Conservation (phyloP, 2,888 invertebrate genomes). For the Lissocephala sabroskyi region DNA sequence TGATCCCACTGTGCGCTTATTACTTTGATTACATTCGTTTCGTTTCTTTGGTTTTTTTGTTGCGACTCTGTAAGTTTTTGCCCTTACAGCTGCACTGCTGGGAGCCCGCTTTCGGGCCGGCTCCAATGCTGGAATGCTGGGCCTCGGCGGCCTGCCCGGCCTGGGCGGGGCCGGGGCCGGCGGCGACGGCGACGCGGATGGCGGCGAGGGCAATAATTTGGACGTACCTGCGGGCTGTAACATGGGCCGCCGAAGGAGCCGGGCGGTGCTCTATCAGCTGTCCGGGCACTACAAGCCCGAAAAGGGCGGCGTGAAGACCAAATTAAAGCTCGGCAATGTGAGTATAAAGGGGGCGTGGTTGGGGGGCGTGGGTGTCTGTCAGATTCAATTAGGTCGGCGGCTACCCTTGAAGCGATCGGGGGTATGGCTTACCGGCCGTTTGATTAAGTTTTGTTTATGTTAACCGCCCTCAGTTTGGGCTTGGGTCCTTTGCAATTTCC, state of each 20-base stretch:
- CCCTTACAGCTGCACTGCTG: constrained; percentile 82
- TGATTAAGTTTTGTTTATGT: not conserved
- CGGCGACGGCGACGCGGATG: constrained; percentile 75
- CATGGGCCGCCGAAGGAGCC: constrained; percentile 92
- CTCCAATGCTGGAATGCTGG: constrained; percentile 82
- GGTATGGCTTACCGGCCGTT: not conserved
- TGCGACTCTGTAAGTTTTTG: constrained; percentile 70
- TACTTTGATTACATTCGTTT: constrained; percentile 9
- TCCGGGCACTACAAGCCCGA: constrained; percentile 97
- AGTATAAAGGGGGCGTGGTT: constrained; percentile 72
- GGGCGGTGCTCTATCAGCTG: constrained; percentile 96
- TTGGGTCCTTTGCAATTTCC: too few relatives aligned
- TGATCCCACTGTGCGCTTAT: too few relatives aligned
- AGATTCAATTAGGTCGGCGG: constrained; percentile 12
- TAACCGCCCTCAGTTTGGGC: too few relatives aligned
- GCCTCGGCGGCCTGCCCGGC: constrained; percentile 67
- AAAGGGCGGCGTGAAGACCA: constrained; percentile 84
- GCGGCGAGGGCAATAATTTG: constrained; percentile 80
- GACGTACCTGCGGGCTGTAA: constrained; percentile 88
- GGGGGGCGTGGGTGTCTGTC: too few relatives aligned
- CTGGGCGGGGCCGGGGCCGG: constrained; percentile 45
- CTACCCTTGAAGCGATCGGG: not conserved
- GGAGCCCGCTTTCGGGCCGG: constrained; percentile 86
- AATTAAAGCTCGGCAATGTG: constrained; percentile 95
- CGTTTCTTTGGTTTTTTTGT: constrained; percentile 31